Conservation (phyloP, 2,888 invertebrate genomes). For the Erebia epiphron region DNA sequence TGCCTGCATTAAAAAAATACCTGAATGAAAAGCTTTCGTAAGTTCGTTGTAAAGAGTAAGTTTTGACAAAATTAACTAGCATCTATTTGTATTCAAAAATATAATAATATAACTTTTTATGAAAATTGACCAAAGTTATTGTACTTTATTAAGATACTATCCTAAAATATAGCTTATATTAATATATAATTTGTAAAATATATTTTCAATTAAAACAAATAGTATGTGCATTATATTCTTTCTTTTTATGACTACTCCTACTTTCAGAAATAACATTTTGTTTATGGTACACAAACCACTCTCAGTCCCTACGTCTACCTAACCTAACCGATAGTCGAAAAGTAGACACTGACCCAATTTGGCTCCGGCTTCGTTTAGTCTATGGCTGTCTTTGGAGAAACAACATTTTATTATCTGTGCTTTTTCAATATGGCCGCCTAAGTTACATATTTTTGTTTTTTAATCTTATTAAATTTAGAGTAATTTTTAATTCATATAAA, state of each 20-base stretch:
- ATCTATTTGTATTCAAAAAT: no score
- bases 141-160: no score
- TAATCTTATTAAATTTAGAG: neutral
- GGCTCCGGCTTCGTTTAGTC: conserved; percentile 37
- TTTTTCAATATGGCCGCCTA: conserved; percentile 12
- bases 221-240: no score
- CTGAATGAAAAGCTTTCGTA: no score
- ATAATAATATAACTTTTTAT: no score
- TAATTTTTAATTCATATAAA: conserved; percentile 14
- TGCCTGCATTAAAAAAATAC: neutral
- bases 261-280: conserved; percentile 30
- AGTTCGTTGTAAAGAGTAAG: no score
- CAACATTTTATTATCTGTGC: conserved; percentile 36
- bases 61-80: no score
- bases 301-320: conserved; percentile 38
- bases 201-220: no score
- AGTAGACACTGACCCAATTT: conserved; percentile 38
- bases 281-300: conserved; percentile 41
- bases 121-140: no score
- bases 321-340: conserved; percentile 35
- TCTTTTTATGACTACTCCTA: neutral
- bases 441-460: neutral
- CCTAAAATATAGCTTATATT: no score
- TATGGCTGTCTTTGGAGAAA: conserved; percentile 40
- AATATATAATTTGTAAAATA: no score